Evolutionary conservation across 2,113 vertebrate species (phyloP).

Genomic region (Eidolon helvum): DNA sequence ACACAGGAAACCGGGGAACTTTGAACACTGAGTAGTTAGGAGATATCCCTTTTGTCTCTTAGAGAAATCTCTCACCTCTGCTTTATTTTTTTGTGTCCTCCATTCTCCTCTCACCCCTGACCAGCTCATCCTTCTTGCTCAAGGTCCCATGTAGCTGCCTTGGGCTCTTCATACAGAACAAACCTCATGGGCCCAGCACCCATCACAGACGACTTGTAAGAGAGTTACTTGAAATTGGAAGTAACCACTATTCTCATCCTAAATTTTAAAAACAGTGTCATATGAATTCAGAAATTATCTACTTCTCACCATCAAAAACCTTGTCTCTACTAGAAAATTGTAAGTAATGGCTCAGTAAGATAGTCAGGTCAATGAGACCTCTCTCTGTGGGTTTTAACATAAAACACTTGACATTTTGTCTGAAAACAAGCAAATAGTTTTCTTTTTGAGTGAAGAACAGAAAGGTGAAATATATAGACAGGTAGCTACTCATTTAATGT

Average conservation of each 20-base stretch:
- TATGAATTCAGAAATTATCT: constrained; percentile 28
- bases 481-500: neutral
- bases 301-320: neutral
- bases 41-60: neutral
- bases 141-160: neutral
- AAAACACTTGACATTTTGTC: constrained; percentile 3
- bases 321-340: neutral
- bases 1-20: neutral
- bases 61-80: neutral
- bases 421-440: constrained; percentile 17
- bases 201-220: neutral
- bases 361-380: neutral
- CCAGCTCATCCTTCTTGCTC: neutral
- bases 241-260: neutral
- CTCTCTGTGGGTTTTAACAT: neutral
- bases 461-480: neutral
- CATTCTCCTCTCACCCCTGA: neutral
- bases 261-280: neutral
- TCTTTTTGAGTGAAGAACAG: neutral
- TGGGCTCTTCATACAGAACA: neutral
- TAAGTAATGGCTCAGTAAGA: neutral
- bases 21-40: neutral
- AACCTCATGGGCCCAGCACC: neutral
- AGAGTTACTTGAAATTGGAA: neutral
- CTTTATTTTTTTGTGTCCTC: neutral